Evolutionary conservation across 1,140 invertebrate genomes (phyloP).

Genomic region (Bradysia coprophila): DNA sequence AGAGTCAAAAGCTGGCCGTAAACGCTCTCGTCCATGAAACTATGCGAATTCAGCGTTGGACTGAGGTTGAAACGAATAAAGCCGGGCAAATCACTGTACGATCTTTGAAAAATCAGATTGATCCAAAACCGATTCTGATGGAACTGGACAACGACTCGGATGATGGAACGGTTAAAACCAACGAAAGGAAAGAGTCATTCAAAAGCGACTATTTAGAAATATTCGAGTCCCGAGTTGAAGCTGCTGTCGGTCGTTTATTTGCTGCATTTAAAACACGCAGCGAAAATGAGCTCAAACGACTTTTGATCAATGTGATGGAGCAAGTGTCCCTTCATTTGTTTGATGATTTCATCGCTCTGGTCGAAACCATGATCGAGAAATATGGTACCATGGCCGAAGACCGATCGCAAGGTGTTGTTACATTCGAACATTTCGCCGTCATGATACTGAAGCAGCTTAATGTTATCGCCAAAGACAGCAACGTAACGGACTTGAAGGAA

Average conservation of each 20-base stretch:
- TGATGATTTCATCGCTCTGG: no score
- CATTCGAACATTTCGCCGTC: no score
- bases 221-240: background rate
- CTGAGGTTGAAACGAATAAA: no score
- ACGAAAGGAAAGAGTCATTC: background rate
- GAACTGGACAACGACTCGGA: background rate
- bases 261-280: background rate
- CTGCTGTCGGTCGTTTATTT: background rate
- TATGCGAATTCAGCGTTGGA: background rate
- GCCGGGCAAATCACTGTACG: background rate
- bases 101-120: background rate
- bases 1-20: background rate
- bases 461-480: no score
- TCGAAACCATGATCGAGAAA: no score
- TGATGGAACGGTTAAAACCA: background rate
- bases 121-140: background rate
- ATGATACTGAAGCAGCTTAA: no score
- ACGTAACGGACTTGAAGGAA: no score
- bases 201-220: background rate
- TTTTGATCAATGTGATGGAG: no score
- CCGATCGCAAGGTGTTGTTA: no score
- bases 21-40: background rate
- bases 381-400: no score
- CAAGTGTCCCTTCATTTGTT: no score
- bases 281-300: background rate